Conservation (phyloP, 2,888 invertebrate genomes). For the Campoplex nolae region DNA sequence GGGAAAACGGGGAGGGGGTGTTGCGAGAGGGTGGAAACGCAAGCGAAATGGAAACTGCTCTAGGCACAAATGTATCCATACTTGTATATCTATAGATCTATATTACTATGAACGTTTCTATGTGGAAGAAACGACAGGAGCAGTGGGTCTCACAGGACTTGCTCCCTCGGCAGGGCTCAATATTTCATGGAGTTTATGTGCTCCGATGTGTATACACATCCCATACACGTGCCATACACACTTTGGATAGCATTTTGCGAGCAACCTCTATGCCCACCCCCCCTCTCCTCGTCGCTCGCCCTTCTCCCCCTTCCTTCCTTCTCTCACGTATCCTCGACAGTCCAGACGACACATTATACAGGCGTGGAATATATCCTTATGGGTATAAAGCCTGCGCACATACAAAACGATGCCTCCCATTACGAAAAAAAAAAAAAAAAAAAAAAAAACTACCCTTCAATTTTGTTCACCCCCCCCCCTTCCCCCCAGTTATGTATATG, state of each 20-base stretch:
- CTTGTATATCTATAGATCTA: not conserved
- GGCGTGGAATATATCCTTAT: constrained; percentile 3
- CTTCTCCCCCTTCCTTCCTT: not conserved
- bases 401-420: not conserved
- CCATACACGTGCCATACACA: constrained; percentile 26
- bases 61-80: constrained; percentile 65
- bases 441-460: constrained; percentile 11
- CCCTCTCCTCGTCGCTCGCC: no score
- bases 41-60: constrained; percentile 76
- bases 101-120: constrained; percentile 8
- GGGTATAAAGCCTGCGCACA: not conserved
- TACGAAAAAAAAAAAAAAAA: constrained; percentile 16
- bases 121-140: constrained; percentile 46
- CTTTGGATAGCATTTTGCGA: constrained; percentile 54
- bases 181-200: constrained; percentile 70
- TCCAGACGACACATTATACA: not conserved
- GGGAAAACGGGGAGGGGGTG: not conserved
- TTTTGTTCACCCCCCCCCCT: not conserved
- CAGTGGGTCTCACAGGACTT: constrained; percentile 61
- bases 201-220: constrained; percentile 39
- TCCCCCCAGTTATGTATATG: not conserved
- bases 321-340: not conserved
- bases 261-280: not conserved
- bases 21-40: constrained; percentile 26
- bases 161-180: constrained; percentile 67